Evolutionary conservation across 2,113 vertebrate genomes (phyloP).

Genomic region (Sceloporus tristichus): DNA sequence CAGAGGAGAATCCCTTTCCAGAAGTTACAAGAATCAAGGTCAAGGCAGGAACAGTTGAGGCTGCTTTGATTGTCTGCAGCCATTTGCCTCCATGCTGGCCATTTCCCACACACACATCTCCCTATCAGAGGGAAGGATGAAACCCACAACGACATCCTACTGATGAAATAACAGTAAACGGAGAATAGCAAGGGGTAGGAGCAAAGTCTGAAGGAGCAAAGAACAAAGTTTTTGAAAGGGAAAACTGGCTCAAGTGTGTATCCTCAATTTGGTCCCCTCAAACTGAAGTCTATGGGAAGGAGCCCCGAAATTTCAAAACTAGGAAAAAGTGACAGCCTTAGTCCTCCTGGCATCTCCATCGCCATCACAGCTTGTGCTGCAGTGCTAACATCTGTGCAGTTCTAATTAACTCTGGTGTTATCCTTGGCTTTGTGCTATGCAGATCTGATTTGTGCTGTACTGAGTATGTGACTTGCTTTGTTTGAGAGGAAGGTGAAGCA

Average conservation of each 20-base stretch:
- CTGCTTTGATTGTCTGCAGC: too few relatives aligned
- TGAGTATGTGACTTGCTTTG: neutral
- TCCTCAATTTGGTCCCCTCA: neutral
- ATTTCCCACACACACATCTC: too few relatives aligned
- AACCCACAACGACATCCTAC: too few relatives aligned
- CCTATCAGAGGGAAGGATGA: too few relatives aligned
- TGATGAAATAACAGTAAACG: too few relatives aligned
- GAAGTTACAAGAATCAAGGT: too few relatives aligned
- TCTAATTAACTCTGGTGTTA: slow-evolving; percentile 26
- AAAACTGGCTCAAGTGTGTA: too few relatives aligned
- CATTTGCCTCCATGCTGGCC: too few relatives aligned
- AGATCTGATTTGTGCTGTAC: slow-evolving; percentile 12
- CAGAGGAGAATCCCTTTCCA: too few relatives aligned
- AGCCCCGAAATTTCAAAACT: neutral
- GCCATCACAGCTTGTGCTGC: neutral
- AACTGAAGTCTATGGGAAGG: neutral
- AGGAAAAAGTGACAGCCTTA: neutral
- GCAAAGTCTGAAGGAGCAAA: neutral
- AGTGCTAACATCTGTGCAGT: slow-evolving; percentile 13
- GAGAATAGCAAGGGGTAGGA: too few relatives aligned
- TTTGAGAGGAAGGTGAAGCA: slow-evolving; percentile 27
- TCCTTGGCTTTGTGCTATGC: slow-evolving; percentile 12
- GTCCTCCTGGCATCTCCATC: neutral
- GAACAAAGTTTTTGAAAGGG: neutral
- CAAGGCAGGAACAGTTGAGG: too few relatives aligned